A percentile compares a stretch with the other conserved stretches of the same genome.
Evolutionary conservation across 2,113 vertebrate genomes (phyloP).

Genomic region (Xenopus borealis): DNA sequence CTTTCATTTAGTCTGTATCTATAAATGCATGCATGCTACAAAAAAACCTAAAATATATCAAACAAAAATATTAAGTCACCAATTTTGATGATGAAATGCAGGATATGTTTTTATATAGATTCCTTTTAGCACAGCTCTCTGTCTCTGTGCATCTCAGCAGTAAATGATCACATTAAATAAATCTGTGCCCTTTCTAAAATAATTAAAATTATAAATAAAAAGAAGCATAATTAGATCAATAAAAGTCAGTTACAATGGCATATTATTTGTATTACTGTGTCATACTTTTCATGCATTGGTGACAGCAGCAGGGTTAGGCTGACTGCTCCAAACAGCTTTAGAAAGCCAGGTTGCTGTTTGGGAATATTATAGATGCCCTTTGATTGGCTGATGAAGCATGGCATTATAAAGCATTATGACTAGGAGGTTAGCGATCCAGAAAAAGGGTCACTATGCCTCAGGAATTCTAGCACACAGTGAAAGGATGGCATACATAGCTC

Average conservation of each 20-base stretch:
- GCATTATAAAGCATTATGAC: slow-evolving; percentile 31
- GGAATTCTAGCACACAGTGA: slow-evolving; percentile 43
- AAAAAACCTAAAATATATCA: too few relatives aligned
- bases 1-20: too few relatives aligned
- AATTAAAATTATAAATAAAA: not conserved
- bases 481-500: slow-evolving; percentile 36
- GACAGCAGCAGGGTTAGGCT: not conserved
- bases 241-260: not conserved
- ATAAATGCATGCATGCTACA: too few relatives aligned
- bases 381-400: slow-evolving; percentile 33
- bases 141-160: too few relatives aligned
- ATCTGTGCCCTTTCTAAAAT: not conserved
- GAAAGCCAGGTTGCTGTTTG: not conserved
- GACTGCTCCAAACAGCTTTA: not conserved
- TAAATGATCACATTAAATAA: not conserved
- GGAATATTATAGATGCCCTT: slow-evolving; percentile 8
- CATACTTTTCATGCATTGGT: not conserved
- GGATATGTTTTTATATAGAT: too few relatives aligned
- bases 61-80: too few relatives aligned
- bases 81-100: too few relatives aligned
- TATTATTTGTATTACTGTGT: not conserved
- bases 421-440: slow-evolving; percentile 32
- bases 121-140: not conserved
- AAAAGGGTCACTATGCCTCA: slow-evolving; percentile 44
- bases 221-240: not conserved